Conservation (phyloP, 2,888 invertebrate genomes). For the Elysia crispata region DNA sequence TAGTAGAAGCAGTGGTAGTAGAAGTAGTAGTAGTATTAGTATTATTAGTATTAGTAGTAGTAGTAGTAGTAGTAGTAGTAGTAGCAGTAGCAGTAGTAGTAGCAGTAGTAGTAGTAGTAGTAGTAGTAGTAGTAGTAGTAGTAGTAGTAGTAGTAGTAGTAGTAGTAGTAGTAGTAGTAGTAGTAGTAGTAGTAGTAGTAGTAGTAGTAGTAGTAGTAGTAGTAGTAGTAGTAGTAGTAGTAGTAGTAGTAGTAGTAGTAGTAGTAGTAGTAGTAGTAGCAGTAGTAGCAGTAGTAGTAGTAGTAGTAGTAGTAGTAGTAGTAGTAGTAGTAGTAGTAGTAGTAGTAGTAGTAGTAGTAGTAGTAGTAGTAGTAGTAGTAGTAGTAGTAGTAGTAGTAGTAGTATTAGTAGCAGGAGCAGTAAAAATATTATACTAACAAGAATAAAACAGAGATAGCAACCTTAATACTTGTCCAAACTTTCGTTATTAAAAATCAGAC, state of each 20-base stretch:
- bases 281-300: conserved; percentile 9
- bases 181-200: conserved; percentile 9
- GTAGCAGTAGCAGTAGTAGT: not conserved
- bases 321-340: conserved; percentile 9
- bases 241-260: conserved; percentile 4
- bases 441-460: no score
- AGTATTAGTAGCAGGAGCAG: no score
- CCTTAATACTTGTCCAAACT: no score
- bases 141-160: conserved; percentile 9
- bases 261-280: no score
- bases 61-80: not conserved
- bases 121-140: not conserved
- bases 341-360: conserved; percentile 9
- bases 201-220: conserved; percentile 9
- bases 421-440: no score
- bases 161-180: conserved; percentile 9
- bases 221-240: conserved; percentile 9
- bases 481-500: no score
- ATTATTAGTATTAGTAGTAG: no score
- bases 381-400: no score
- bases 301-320: conserved; percentile 9
- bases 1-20: no score
- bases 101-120: conserved; percentile 1
- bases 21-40: no score
- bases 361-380: conserved; percentile 9